phyloP scores from a whole-genome alignment of 1,140 invertebrate species.

The Dendroctonus ponderosae region DNA sequence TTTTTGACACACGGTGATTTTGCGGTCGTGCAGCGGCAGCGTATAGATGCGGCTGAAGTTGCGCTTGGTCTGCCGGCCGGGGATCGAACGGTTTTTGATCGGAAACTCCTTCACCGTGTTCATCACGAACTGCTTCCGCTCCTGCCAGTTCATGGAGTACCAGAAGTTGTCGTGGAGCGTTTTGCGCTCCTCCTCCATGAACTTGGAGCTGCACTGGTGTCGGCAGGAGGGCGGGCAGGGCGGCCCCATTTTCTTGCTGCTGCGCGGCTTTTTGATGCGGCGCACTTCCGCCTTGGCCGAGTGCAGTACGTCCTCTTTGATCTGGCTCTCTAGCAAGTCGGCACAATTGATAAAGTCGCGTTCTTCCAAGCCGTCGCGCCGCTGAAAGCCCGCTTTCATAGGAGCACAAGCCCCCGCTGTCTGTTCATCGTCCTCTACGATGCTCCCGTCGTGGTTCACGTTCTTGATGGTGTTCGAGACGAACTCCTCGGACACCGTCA shows the following conservation, averaged over 20 bases:
- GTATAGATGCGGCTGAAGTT: conserved; percentile 24
- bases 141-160: conserved; percentile 24
- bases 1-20: conserved; percentile 27
- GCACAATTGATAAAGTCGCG: too few species aligned
- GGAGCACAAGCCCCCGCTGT: background rate
- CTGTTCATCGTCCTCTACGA: conserved; percentile 18
- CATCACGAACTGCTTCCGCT: conserved; percentile 23
- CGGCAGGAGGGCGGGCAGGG: conserved; percentile 22
- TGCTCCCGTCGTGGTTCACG: conserved; percentile 24
- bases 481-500: conserved; percentile 19
- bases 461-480: conserved; percentile 10
- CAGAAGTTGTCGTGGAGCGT: conserved; percentile 21
- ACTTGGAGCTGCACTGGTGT: conserved; percentile 16
- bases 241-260: conserved; percentile 23
- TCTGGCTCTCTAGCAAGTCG: conserved; percentile 13
- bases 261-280: conserved; percentile 8
- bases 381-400: background rate
- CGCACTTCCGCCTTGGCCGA: conserved; percentile 15
- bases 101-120: conserved; percentile 27
- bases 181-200: conserved; percentile 16
- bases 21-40: conserved; percentile 10
- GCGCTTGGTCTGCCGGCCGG: conserved; percentile 10
- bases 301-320: conserved; percentile 21
- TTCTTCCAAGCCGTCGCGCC: too few species aligned
- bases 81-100: conserved; percentile 25